phyloP scores from a whole-genome alignment of 2,888 invertebrate species.

The Pandemis heparana region DNA sequence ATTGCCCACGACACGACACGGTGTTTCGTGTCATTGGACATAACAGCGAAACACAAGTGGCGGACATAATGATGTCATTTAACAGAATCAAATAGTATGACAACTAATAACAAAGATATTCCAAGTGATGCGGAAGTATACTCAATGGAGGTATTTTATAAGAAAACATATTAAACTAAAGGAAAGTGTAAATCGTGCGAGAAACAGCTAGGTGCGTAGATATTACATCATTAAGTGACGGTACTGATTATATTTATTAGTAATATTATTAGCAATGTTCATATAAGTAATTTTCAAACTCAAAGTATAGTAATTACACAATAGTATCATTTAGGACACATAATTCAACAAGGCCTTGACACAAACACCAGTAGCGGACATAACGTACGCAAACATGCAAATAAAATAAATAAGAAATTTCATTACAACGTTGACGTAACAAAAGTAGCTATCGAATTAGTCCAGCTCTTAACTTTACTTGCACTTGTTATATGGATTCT shows the following conservation, averaged over 20 bases:
- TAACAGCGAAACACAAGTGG: neutral
- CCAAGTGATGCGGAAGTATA: neutral
- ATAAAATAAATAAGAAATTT: neutral
- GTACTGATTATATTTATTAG: neutral
- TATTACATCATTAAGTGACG: neutral
- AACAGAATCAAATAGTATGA: neutral
- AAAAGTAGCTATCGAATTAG: neutral
- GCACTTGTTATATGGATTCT: neutral
- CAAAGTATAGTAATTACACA: neutral
- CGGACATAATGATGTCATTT: neutral
- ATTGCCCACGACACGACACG: constrained; percentile 23
- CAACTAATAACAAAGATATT: too few relatives aligned
- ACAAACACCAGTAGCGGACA: neutral
- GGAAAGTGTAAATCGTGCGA: constrained; percentile 1
- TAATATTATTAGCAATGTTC: neutral
- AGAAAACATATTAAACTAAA: constrained; percentile 18
- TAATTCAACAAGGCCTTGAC: neutral
- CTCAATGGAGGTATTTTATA: neutral
- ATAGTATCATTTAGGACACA: neutral
- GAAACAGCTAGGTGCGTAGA: neutral
- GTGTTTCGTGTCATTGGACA: constrained; percentile 23
- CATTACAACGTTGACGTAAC: too few relatives aligned
- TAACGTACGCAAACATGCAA: too few relatives aligned
- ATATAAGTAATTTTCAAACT: neutral
- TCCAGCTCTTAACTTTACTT: neutral